Evolutionary conservation across 1,140 invertebrate species (phyloP), one percentile per base, ranked within the genome.

Genomic region (Dreissena polymorpha): DNA sequence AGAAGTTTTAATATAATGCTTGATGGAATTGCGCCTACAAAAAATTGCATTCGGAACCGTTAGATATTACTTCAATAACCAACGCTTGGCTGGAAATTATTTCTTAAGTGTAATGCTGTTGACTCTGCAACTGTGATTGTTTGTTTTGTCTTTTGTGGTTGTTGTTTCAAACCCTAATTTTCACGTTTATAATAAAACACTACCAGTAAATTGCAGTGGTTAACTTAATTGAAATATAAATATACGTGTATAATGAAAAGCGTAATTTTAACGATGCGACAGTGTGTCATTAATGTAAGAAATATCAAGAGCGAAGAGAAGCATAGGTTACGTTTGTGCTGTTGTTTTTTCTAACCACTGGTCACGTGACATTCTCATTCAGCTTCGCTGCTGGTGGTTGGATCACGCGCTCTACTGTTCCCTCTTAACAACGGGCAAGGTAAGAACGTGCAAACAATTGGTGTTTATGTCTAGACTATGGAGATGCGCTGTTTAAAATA

Each of bases 371-470:
- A 50, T 73, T 63, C 39, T 39, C 39, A 39, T 39, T 63, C 78
- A 81, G 78, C 51, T 8, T 60, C 78, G 7, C 13, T 72, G 2
- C 27, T 74, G 29, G 55, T 68, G 29, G 13, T 67, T 18, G 69
- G 79, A 39, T 21, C 79, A 6, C 63, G 74, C 55, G 79, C 79
- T 23, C 69, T 81, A n/a, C 25, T 81, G 0, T 81, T 81, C 69
- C 79, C 79, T 18, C 12, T 71, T 0, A 81, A 81, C 70, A 81
- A 81, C 55, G 79, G 79, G 51, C 16, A n/a, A 27, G 79, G 79
- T 73, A 21, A 71, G 53, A 69, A 14, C n/a, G n/a, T n/a, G n/a
- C n/a, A n/a, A n/a, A n/a, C n/a, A n/a, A n/a, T n/a, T n/a, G n/a
- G n/a, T n/a, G n/a, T n/a, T n/a, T n/a, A n/a, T n/a, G n/a, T n/a